Evolutionary conservation across 35 echinoderm and acorn worm genomes (phyloP).

Genomic region (Eucidaris tribuloides): DNA sequence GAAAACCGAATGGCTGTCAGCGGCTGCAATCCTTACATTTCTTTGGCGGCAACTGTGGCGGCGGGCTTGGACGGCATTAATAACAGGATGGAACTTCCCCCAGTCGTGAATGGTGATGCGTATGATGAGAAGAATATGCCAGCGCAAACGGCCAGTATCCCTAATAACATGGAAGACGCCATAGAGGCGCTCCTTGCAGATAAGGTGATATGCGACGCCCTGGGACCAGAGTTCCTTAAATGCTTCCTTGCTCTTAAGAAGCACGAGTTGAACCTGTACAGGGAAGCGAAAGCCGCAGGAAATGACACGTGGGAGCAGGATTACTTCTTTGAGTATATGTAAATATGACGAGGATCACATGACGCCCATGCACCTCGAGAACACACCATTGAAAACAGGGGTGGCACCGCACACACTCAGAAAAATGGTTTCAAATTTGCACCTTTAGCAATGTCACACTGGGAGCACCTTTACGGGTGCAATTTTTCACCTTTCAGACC

Average conservation of each 20-base stretch:
- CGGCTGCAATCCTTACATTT: conserved; percentile 22
- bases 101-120: conserved; percentile 10
- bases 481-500: no score
- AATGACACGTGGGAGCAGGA: conserved; percentile 15
- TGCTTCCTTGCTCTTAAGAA: conserved; percentile 10
- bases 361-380: no score
- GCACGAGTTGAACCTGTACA: neutral
- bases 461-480: no score
- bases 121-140: conserved; percentile 4
- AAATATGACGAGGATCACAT: no score
- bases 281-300: conserved; percentile 5
- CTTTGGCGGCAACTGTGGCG: conserved; percentile 48
- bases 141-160: neutral
- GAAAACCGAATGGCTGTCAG: conserved; percentile 19
- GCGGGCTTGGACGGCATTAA: conserved; percentile 84
- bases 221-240: conserved; percentile 39
- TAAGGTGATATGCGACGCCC: neutral
- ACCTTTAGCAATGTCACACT: no score
- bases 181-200: neutral
- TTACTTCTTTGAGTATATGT: conserved; percentile 14
- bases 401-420: no score
- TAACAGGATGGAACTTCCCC: neutral
- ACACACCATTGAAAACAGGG: no score
- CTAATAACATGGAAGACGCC: conserved; percentile 24
- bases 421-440: no score